These are phyloP conservation scores for Gerris lacustris DNA, from an alignment of 2,888 invertebrate species.

Conservation along the genomic window DNA sequence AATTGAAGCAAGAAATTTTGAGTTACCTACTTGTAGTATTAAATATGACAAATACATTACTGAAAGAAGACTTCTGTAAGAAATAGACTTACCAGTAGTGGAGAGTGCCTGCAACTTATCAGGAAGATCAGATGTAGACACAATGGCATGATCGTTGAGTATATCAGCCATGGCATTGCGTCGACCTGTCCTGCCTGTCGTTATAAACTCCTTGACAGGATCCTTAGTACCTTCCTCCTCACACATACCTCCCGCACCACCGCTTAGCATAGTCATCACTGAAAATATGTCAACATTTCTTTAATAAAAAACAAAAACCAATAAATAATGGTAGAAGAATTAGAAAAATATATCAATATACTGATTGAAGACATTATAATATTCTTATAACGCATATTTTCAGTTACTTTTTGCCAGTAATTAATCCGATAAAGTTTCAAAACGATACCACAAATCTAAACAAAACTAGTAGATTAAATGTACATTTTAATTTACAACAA, in stretches of 20 bases:
- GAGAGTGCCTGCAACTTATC: conserved; percentile 41
- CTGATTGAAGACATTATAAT: too few relatives aligned
- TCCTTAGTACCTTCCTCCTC: conserved; percentile 29
- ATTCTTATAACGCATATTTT: too few relatives aligned
- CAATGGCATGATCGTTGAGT: conserved; percentile 52
- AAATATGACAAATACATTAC: too few relatives aligned
- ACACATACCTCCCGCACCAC: conserved; percentile 40
- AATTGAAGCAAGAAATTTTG: too few relatives aligned
- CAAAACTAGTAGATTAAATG: too few relatives aligned
- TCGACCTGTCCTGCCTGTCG: conserved; percentile 73
- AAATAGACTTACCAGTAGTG: conserved; percentile 34
- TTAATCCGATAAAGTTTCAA: too few relatives aligned
- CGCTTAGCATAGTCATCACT: conserved; percentile 50
- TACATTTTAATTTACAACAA: too few relatives aligned
- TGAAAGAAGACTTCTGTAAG: too few relatives aligned
- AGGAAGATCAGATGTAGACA: conserved; percentile 65
- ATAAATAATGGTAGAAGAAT: neutral
- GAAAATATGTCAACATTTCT: conserved; percentile 26
- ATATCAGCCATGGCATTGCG: conserved; percentile 82
- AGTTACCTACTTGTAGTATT: too few relatives aligned
- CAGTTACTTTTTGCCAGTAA: too few relatives aligned
- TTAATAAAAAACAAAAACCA: neutral
- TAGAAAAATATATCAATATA: neutral
- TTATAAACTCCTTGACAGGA: conserved; percentile 54
- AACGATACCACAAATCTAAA: neutral